Evolutionary conservation across 2,797 vertebrate genomes (phyloP).

Genomic region (Lacerta agilis): DNA sequence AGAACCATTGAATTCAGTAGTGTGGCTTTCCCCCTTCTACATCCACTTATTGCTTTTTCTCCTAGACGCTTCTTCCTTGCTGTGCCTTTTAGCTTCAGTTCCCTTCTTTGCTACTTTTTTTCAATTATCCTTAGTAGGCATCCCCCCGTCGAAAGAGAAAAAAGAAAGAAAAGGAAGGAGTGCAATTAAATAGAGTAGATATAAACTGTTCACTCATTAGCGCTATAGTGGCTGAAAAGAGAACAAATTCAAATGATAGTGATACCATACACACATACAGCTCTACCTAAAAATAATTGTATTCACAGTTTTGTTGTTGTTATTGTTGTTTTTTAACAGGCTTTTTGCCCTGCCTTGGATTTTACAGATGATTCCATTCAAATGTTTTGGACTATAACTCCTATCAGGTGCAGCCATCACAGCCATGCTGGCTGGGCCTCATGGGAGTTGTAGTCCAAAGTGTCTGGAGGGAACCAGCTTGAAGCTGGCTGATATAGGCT

Average conservation of each 20-base stretch:
- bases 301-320: neutral
- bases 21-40: neutral
- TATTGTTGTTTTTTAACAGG: neutral
- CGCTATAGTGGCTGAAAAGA: neutral
- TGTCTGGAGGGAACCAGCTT: neutral
- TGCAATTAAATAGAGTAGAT: neutral
- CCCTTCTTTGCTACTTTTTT: neutral
- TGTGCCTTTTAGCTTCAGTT: neutral
- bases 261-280: neutral
- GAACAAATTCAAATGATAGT: neutral
- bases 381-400: neutral
- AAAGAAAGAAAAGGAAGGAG: neutral
- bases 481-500: neutral
- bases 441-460: too few relatives aligned
- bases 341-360: neutral
- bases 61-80: neutral
- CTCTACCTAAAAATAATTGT: neutral
- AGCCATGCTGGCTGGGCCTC: too few relatives aligned
- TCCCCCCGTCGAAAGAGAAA: neutral
- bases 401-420: too few relatives aligned
- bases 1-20: neutral
- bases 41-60: neutral
- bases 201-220: neutral
- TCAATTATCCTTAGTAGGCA: neutral
- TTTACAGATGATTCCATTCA: neutral